Percentiles rank a stretch among this genome's conserved stretches.
Conservation (phyloP, 2,797 vertebrate genomes). For the Octomys mimax region DNA sequence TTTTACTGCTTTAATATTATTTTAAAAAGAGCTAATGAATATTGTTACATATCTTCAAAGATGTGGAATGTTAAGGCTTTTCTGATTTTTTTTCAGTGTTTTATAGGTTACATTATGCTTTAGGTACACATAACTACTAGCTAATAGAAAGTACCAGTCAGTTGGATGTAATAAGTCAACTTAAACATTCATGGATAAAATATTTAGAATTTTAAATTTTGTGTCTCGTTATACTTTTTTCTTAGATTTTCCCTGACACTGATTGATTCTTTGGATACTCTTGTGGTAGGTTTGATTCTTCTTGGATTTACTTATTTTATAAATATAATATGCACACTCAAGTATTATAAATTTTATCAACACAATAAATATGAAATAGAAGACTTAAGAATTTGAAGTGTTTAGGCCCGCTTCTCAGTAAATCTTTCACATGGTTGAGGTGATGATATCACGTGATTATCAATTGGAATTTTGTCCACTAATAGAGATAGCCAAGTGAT, state of each 20-base stretch:
- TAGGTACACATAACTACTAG: neutral
- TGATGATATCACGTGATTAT: constrained; percentile 14
- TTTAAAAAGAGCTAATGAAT: constrained; percentile 36
- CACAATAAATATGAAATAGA: constrained; percentile 41
- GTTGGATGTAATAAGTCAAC: neutral
- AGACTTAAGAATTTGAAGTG: constrained; percentile 52
- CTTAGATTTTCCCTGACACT: constrained; percentile 97
- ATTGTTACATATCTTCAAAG: constrained; percentile 41
- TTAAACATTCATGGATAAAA: constrained; percentile 1
- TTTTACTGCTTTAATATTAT: constrained; percentile 25
- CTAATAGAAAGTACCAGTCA: constrained; percentile 10
- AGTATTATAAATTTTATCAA: constrained; percentile 44
- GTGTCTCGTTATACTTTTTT: constrained; percentile 76
- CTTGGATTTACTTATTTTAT: constrained; percentile 67
- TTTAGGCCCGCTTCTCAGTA: constrained; percentile 58
- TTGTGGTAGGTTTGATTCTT: constrained; percentile 93
- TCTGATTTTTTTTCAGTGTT: neutral
- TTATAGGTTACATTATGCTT: neutral
- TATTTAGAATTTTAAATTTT: neutral
- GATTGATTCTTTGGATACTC: constrained; percentile 98
- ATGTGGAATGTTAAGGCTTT: neutral
- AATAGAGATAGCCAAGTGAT: neutral
- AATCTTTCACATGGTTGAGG: constrained; percentile 17
- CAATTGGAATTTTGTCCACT: constrained; percentile 9
- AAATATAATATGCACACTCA: constrained; percentile 44